phyloP scores from a whole-genome alignment of 1,140 invertebrate genomes.

The Aphaenogaster rudis region DNA sequence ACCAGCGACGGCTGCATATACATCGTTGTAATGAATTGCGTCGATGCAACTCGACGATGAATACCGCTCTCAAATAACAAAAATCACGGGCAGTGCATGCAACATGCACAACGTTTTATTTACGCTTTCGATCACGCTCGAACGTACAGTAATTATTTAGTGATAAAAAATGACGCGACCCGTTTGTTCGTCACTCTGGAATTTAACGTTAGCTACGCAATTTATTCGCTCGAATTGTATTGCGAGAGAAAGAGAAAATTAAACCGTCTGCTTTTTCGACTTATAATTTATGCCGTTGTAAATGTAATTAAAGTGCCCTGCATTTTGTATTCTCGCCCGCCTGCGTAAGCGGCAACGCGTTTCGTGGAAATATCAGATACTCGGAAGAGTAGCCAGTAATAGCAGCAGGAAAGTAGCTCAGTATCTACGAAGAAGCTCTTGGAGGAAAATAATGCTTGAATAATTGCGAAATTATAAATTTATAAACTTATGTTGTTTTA shows the following conservation, averaged over 20 bases:
- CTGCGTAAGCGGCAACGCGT: slow-evolving; percentile 7
- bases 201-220: neutral
- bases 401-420: slow-evolving; percentile 32
- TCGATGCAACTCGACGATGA: slow-evolving; percentile 16
- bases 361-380: slow-evolving; percentile 51
- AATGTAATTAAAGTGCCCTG: slow-evolving; percentile 22
- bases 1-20: slow-evolving; percentile 18
- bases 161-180: slow-evolving; percentile 29
- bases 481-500: neutral
- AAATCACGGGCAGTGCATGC: slow-evolving; percentile 33
- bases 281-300: slow-evolving; percentile 18
- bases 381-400: slow-evolving; percentile 47
- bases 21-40: slow-evolving; percentile 48
- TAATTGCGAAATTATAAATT: neutral
- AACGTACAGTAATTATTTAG: slow-evolving; percentile 48
- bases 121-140: slow-evolving; percentile 26
- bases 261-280: neutral
- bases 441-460: neutral
- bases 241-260: neutral
- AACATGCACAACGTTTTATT: slow-evolving; percentile 21
- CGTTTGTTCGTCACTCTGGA: neutral
- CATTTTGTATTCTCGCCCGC: slow-evolving; percentile 16
- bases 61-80: slow-evolving; percentile 45
- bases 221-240: neutral
- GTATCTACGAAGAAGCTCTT: neutral